phyloP scores from a whole-genome alignment of 1,140 invertebrate species.

The Archivesica marissinica region DNA sequence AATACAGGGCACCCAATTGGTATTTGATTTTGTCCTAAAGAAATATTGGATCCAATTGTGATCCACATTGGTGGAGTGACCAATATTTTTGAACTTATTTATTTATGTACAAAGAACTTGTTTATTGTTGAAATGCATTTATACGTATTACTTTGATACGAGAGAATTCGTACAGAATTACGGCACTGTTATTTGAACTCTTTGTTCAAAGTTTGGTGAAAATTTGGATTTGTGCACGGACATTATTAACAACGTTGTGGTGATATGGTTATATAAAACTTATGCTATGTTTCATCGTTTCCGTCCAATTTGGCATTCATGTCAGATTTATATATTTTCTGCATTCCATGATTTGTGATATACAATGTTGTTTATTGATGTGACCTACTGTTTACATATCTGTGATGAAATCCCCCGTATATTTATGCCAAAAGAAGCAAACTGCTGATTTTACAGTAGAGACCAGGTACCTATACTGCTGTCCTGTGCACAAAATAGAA shows the following conservation, averaged over 20 bases:
- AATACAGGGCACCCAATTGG: conserved; percentile 56
- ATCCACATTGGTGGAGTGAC: conserved; percentile 49
- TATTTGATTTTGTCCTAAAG: conserved; percentile 52
- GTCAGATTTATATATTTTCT: neutral
- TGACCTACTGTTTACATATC: too few species aligned
- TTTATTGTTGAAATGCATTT: conserved; percentile 45
- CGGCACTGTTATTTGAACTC: neutral
- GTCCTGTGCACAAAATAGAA: too few species aligned
- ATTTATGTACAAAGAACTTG: neutral
- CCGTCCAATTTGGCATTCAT: neutral
- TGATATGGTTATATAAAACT: neutral
- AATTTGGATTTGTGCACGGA: neutral
- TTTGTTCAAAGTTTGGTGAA: neutral
- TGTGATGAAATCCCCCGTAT: too few species aligned
- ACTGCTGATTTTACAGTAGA: too few species aligned
- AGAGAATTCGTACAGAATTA: neutral
- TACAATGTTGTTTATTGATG: too few species aligned
- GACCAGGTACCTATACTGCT: too few species aligned
- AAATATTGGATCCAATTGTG: neutral
- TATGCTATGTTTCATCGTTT: neutral
- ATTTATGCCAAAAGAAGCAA: too few species aligned
- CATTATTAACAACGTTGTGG: neutral
- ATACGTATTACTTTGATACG: conserved; percentile 19
- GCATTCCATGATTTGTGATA: neutral
- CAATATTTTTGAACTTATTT: conserved; percentile 21